Evolutionary conservation across 2,888 invertebrate genomes (phyloP), one percentile per base, ranked within the genome.

Genomic region (Chymomyza amoena): DNA sequence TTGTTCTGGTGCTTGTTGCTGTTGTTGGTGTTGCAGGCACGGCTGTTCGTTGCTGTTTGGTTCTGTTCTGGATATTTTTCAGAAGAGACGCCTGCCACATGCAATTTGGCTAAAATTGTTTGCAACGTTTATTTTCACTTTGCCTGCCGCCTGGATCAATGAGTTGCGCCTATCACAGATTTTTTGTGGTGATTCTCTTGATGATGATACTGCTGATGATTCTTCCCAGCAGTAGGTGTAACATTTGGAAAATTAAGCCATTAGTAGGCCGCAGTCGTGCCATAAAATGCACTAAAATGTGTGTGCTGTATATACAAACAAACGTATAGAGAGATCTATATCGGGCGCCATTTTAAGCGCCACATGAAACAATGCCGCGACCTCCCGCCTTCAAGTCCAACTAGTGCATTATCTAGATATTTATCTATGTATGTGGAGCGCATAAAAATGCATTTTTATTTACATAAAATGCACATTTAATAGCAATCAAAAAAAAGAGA

Each of bases 71-170:
- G 32, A 32, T 32, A 32, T 28, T 9, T 39, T 57, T 54, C 25
- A 45, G 39, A 61, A 54, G 54, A 15, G 52, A 52, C 51, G 61
- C 56, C 57, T 63, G 71, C 75, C 83, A 84, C 81, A 84, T 89
- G 90, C 88, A 90, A 90, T 90, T 90, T 90, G 87, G 89, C 84
- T 89, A 85, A 88, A 89, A 89, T 86, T 81, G 84, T 83, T 81
- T 78, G 78, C 76, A 59, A 84, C 84, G 85, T 81, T 85, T 81
- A 77, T 68, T 73, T 80, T 75, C 64, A 86, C 84, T 81, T 68
- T 68, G 54, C 64, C n/a, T 61, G 61, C 61, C 36, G 32, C 39
- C 32, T 61, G 28, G 61, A n/a, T 16, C 61, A 54, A 45, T 54
- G 54, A n/a, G 54, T 54, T 54, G 18, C 59, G 59, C 32, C 32